phyloP scores from a whole-genome alignment of 2,888 invertebrate genomes.

The Spilarctia lutea region DNA sequence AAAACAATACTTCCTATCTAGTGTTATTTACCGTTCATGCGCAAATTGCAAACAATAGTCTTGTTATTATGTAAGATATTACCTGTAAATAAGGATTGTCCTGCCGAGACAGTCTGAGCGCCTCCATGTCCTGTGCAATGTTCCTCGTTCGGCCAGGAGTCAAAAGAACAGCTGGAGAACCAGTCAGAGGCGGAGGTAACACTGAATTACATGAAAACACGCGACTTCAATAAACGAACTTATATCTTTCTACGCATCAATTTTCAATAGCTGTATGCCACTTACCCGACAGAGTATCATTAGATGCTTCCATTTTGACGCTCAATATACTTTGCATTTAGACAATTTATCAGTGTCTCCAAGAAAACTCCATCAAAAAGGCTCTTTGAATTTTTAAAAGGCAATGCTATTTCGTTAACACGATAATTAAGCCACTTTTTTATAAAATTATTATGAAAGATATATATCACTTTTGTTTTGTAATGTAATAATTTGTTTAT shows the following conservation, averaged over 20 bases:
- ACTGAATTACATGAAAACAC: constrained; percentile 62
- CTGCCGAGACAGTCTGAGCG: constrained; percentile 92
- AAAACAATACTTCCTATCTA: constrained; percentile 29
- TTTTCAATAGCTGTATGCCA: constrained; percentile 28
- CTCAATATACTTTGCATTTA: constrained; percentile 41
- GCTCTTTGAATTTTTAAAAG: constrained; percentile 28
- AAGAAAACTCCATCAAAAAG: constrained; percentile 34
- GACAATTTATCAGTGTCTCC: constrained; percentile 28
- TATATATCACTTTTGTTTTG: constrained; percentile 5
- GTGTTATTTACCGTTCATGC: constrained; percentile 31
- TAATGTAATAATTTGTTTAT: constrained; percentile 19
- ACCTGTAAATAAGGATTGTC: constrained; percentile 95
- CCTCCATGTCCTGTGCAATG: constrained; percentile 95
- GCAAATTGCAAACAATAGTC: constrained; percentile 40
- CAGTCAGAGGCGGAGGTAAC: constrained; percentile 68
- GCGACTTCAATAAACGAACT: constrained; percentile 27
- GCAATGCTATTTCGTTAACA: constrained; percentile 9
- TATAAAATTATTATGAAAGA: neutral
- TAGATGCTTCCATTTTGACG: constrained; percentile 76
- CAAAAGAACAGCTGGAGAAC: constrained; percentile 87
- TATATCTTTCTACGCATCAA: constrained; percentile 26
- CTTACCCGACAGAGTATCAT: constrained; percentile 78
- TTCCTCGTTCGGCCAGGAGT: constrained; percentile 92
- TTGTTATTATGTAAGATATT: constrained; percentile 45
- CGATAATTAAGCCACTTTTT: constrained; percentile 6